A percentile compares a stretch with the other conserved stretches of the same genome.
Conservation (phyloP, 1,140 invertebrate genomes). For the Lepeophtheirus salmonis region DNA sequence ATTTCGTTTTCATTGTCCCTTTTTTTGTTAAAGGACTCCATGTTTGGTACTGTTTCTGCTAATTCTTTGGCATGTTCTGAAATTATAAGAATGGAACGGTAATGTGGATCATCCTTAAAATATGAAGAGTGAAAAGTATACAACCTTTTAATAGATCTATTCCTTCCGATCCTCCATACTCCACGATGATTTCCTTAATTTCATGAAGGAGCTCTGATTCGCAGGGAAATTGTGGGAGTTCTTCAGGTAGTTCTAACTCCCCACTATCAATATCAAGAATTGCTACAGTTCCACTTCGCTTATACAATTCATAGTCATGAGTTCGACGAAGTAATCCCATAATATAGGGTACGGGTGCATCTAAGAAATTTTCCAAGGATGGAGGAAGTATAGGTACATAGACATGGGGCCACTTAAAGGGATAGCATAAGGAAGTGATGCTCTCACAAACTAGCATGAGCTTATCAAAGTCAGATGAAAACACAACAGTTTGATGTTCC, state of each 20-base stretch:
- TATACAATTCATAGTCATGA: constrained; percentile 13
- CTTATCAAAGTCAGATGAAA: constrained; percentile 76
- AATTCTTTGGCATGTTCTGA: not conserved
- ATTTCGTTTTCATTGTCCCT: not conserved
- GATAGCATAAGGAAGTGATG: constrained; percentile 68
- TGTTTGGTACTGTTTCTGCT: not conserved
- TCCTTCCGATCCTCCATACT: constrained; percentile 27
- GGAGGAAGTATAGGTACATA: constrained; percentile 96
- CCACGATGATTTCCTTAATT: constrained; percentile 55
- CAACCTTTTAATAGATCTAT: not conserved
- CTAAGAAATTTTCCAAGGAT: constrained; percentile 83
- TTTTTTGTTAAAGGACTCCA: not conserved
- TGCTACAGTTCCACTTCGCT: constrained; percentile 37
- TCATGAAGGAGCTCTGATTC: constrained; percentile 65
- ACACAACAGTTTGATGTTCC: constrained; percentile 87
- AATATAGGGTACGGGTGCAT: constrained; percentile 95
- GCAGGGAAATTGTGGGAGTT: constrained; percentile 78
- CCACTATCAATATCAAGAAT: constrained; percentile 88
- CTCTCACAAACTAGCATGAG: constrained; percentile 93
- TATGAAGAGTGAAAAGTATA: not conserved
- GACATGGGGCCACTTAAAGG: constrained; percentile 93
- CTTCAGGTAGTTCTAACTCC: constrained; percentile 79
- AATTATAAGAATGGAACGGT: not conserved
- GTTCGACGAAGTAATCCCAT: constrained; percentile 49
- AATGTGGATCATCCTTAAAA: not conserved